Conservation (phyloP, 2,888 invertebrate genomes). For the Pseudococcus longispinus region DNA sequence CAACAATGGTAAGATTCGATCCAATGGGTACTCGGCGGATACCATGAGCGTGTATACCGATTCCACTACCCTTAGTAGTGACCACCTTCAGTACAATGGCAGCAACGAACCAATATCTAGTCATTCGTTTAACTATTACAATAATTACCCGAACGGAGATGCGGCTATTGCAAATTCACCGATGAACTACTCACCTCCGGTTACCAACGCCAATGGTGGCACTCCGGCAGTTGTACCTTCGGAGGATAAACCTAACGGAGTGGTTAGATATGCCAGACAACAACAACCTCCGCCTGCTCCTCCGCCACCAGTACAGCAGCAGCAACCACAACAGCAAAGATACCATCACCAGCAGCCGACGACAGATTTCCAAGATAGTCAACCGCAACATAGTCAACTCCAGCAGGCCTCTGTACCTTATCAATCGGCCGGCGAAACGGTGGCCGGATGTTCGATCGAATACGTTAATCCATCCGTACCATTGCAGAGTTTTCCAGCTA, state of each 20-base stretch:
- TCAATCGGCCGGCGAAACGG: not conserved
- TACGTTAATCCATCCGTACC: slow-evolving; percentile 11
- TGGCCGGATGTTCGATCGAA: slow-evolving; percentile 24
- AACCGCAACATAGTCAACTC: not conserved
- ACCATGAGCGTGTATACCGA: not conserved
- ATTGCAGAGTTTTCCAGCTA: slow-evolving; percentile 19
- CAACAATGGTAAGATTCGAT: not conserved
- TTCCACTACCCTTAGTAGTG: not conserved
- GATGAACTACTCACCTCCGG: not conserved
- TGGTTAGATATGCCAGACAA: not conserved
- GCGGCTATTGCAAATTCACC: not conserved
- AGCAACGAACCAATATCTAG: slow-evolving; percentile 41
- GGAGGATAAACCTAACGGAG: not conserved
- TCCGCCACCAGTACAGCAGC: not conserved
- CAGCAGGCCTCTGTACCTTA: not conserved
- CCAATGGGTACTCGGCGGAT: not conserved
- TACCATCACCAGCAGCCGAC: not conserved
- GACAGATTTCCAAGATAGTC: slow-evolving; percentile 1
- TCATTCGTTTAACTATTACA: slow-evolving; percentile 51
- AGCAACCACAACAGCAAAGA: not conserved
- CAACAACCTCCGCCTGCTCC: not conserved
- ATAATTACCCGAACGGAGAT: slow-evolving; percentile 11
- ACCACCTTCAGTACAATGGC: not conserved
- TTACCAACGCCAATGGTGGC: not conserved
- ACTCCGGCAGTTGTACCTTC: not conserved